Evolutionary conservation across 1,140 invertebrate genomes (phyloP).

Genomic region (Bactericera cockerelli): DNA sequence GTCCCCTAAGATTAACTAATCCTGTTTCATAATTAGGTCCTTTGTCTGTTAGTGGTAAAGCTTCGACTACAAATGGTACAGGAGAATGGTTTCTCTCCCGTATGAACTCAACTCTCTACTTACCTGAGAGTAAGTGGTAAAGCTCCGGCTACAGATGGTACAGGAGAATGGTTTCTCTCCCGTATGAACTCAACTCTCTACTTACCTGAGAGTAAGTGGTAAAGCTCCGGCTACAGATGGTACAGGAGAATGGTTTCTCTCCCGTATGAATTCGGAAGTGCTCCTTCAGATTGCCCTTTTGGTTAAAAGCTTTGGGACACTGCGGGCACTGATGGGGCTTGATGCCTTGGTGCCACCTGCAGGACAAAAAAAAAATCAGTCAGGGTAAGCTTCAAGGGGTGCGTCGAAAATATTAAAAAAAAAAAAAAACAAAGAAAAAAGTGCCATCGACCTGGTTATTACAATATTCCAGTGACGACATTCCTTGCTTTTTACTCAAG

Average conservation of each 20-base stretch:
- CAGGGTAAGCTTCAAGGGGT: no score
- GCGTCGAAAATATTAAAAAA: no score
- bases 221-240: conserved; percentile 46
- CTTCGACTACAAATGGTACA: conserved; percentile 55
- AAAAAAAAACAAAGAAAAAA: no score
- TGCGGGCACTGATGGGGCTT: conserved; percentile 24
- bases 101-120: conserved; percentile 48
- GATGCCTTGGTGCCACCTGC: conserved; percentile 31
- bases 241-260: conserved; percentile 53
- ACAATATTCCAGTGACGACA: no score
- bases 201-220: conserved; percentile 29
- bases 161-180: conserved; percentile 57
- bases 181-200: conserved; percentile 52
- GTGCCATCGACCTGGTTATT: no score
- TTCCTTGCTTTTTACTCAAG: no score
- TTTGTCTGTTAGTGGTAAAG: conserved; percentile 38
- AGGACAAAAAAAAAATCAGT: no score
- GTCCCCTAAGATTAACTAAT: no score
- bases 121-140: conserved; percentile 30
- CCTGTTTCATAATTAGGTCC: no score
- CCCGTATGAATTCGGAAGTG: conserved; percentile 55
- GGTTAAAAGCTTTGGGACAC: conserved; percentile 43
- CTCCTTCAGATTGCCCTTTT: conserved; percentile 37
- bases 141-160: conserved; percentile 47
- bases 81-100: conserved; percentile 51